Evolutionary conservation across 2,113 vertebrate species (phyloP).

Genomic region (Lontra canadensis): DNA sequence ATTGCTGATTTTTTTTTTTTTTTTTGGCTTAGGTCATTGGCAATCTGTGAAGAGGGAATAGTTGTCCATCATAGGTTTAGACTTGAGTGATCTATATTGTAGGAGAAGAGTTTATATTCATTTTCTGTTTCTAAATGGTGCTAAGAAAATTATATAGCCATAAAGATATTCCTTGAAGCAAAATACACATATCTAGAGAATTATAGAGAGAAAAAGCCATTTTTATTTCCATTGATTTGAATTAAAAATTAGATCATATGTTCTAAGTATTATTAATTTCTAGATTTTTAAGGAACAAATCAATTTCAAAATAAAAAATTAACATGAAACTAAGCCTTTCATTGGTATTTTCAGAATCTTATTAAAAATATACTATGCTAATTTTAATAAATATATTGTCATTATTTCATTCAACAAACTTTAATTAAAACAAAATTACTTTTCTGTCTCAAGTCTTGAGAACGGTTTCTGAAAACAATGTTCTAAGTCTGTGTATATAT

Average conservation of each 20-base stretch:
- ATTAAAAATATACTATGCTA: not conserved
- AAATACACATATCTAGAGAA: not conserved
- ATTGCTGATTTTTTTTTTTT: not conserved
- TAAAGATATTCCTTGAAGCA: not conserved
- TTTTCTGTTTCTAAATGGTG: not conserved
- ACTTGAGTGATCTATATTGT: not conserved
- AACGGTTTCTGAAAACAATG: slow-evolving; percentile 3
- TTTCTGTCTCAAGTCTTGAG: not conserved
- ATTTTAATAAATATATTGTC: not conserved
- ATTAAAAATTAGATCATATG: not conserved
- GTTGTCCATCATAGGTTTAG: not conserved
- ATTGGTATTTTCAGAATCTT: not conserved
- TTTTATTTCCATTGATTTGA: not conserved
- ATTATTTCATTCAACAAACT: not conserved
- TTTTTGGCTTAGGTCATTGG: not conserved
- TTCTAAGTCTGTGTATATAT: not conserved
- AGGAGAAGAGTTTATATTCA: not conserved
- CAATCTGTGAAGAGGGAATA: not conserved
- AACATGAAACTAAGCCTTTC: not conserved
- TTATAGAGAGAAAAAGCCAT: not conserved
- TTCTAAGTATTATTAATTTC: not conserved
- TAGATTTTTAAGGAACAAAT: not conserved
- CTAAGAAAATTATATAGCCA: no score
- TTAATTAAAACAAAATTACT: not conserved
- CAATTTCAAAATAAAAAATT: not conserved